Base-by-base conservation (phyloP, 1,140 invertebrate species). In the Planococcus citri region DNA sequence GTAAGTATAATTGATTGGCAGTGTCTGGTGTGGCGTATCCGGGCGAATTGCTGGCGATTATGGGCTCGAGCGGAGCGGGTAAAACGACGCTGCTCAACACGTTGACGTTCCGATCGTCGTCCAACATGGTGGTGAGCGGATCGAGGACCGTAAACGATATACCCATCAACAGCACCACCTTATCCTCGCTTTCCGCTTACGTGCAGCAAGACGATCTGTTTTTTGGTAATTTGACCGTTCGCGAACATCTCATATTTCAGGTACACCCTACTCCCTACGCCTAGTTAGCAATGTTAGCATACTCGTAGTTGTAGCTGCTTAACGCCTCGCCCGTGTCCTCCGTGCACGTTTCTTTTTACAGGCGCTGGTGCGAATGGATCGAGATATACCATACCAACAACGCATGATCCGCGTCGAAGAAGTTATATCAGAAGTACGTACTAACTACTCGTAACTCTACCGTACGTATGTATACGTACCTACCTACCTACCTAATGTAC, bases 161-260 rank as follows among this genome's bases (percentile, higher is more conserved):
- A 70, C 85, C 84, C 25, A 83, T 89, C 0, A 73, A 74, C 27
- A 72, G 75, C 14, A 85, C 85, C 64, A 82, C 85, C 1, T 79
- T 96, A 69, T 85, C 88, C 17, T 86, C 87, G 4, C 81, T 91
- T 14, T 93, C 90, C 0, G 95, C 93, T 0, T 98, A 98, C 75
- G 94, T 98, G 0, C 94, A 97, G 77, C 95, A 98, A 78, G 88
- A 94, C 72, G 93, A 96, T 78, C 78, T 95, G n/a, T 97, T 97
- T 77, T 89, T 96, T 71, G 91, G 90, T 0, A 93, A 89, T 0
- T 80, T 97, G n/a, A 96, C 93, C 0, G 92, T 95, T 1, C 82
- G 83, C 69, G 94, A 97, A 76, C 94, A 97, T 79, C 82, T 97
- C 3, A 82, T 87, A 12, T 96, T 96, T 76, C 89, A 92, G 82